A percentile compares a stretch with the other conserved stretches of the same genome.
Conservation (phyloP, 1,140 invertebrate species). For the Muscidifurax raptorellus region DNA sequence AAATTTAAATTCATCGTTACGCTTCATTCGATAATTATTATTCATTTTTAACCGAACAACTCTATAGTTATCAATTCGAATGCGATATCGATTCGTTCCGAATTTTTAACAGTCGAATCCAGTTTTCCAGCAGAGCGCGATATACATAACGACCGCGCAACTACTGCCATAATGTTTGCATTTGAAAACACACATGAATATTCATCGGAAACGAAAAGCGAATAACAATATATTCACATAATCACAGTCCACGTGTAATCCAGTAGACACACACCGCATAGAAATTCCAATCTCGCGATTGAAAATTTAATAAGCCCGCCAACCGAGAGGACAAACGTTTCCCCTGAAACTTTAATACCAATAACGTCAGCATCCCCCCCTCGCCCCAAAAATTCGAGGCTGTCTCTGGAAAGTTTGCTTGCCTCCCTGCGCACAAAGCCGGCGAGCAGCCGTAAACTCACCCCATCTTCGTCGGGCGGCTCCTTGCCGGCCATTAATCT, state of each 20-base stretch:
- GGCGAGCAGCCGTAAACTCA: neutral
- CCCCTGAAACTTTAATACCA: neutral
- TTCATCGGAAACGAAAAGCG: neutral
- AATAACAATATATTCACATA: neutral
- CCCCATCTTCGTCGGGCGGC: slow-evolving; percentile 37
- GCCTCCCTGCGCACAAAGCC: neutral
- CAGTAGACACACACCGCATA: neutral
- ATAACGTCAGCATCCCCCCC: neutral
- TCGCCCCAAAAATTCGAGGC: neutral
- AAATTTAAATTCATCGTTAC: neutral
- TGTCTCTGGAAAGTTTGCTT: neutral
- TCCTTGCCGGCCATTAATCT: slow-evolving; percentile 50
- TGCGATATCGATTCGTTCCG: neutral
- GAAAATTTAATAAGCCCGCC: neutral
- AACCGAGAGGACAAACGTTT: neutral
- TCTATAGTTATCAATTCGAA: neutral
- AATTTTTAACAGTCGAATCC: neutral
- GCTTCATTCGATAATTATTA: neutral
- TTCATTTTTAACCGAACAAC: neutral
- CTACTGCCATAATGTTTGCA: neutral
- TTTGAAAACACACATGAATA: neutral
- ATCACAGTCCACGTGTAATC: neutral
- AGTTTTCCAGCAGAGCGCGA: neutral
- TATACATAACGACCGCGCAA: neutral
- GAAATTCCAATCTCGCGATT: neutral